Base-by-base conservation (phyloP, 1,140 invertebrate species). In the Asobara japonica region DNA sequence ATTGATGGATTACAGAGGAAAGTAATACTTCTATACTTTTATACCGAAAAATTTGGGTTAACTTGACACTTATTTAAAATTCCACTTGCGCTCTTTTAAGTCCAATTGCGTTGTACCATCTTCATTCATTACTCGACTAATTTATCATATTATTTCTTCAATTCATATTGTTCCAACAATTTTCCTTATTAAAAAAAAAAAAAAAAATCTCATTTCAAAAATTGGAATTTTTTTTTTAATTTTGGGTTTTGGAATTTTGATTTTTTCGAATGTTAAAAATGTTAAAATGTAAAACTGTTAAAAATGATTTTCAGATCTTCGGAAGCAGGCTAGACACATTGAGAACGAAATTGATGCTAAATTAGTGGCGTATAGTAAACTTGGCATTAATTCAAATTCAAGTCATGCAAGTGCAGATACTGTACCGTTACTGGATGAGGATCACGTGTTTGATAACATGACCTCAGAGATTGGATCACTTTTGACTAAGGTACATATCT, bases 261-360 rank as follows among this genome's bases (percentile, higher is more conserved):
- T 18, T n/a, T 29, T 51, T 36, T 65, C n/a, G 18, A 65, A 3
- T 16, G 27, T 25, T 25, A 20, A 22, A 61, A 25, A n/a, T 5
- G 6, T 61, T 25, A 20, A 29, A 18, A 70, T 36, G n/a, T 20
- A 20, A 18, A 22, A 31, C 10, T 33, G 5, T 13, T 38, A 16
- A 10, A 45, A 48, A 41, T 68, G 31, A 65, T 20, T 87, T 90
- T 66, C 79, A 98, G 97, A 97, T 87, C 88, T 98, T 51, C 89
- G 97, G 56, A 97, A 97, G 83, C 95, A 97, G 87, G 97, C 97
- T 0, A 89, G 97, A 71, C 92, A 94, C 74, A 87, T 98, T 27
- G 98, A 99, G 89, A 98, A 98, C 91, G 97, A 98, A 84, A 97
- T 99, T 74, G 97, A 99, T 88, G 89, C 96, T 2, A 99, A 99